phyloP scores from a whole-genome alignment of 1,140 invertebrate genomes.

The Saxidomus purpurata region DNA sequence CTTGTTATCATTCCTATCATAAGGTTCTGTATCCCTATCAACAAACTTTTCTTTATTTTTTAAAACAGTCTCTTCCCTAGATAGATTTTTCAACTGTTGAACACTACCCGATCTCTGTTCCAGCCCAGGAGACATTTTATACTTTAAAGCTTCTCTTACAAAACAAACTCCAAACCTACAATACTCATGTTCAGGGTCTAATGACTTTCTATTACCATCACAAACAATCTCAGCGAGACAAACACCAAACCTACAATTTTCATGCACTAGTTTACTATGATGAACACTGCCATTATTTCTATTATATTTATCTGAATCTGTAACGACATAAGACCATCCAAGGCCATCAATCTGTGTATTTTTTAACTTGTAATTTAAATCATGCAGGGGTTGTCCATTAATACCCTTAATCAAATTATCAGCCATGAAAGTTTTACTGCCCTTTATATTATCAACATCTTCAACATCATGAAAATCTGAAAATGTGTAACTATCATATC shows the following conservation, averaged over 20 bases:
- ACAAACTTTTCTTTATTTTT: too few relatives aligned
- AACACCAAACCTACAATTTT: not conserved
- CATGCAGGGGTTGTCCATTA: not conserved
- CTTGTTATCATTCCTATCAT: not conserved
- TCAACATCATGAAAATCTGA: not conserved
- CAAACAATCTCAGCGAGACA: not conserved
- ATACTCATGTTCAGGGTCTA: not conserved
- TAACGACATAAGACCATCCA: conserved; percentile 14
- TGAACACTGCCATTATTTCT: not conserved
- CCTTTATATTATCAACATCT: not conserved
- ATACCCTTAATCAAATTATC: not conserved
- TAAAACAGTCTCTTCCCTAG: too few relatives aligned
- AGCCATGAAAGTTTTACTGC: not conserved
- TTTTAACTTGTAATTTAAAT: too few relatives aligned
- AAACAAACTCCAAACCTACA: conserved; percentile 52
- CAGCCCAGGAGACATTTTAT: not conserved
- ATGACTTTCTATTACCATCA: not conserved
- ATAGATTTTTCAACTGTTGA: not conserved
- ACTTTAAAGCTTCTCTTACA: conserved; percentile 27
- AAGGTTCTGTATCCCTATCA: not conserved
- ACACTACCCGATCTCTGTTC: not conserved
- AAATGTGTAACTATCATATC: too few relatives aligned
- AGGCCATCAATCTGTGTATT: not conserved
- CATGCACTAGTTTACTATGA: not conserved
- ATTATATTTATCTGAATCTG: not conserved